These are phyloP conservation scores for Rostratula benghalensis DNA, from an alignment of 2,113 vertebrate species.

Conservation along the genomic window DNA sequence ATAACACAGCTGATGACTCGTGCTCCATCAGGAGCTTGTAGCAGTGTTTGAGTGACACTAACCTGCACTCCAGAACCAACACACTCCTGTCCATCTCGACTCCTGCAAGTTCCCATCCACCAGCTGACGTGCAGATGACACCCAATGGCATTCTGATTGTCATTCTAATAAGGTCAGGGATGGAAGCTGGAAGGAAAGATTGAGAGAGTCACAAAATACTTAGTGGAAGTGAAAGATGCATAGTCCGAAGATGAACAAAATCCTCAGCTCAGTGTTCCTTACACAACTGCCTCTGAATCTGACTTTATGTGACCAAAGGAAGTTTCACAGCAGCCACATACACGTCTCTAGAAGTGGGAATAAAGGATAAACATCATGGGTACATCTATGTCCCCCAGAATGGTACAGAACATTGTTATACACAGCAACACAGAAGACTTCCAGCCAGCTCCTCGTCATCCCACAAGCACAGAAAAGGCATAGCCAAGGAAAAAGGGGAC, in stretches of 20 bases:
- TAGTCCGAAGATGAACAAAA: not conserved
- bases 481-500: not conserved
- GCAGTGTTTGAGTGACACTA: not conserved
- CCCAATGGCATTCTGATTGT: not conserved
- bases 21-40: not conserved
- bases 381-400: not conserved
- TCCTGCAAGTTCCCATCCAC: not conserved
- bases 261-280: not conserved
- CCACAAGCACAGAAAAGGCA: fast-evolving
- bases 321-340: not conserved
- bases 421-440: not conserved
- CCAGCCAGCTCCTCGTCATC: not conserved
- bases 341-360: not conserved
- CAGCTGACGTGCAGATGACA: not conserved
- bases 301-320: not conserved
- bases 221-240: not conserved
- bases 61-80: not conserved
- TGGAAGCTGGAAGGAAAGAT: not conserved
- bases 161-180: not conserved
- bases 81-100: not conserved
- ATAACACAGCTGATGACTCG: not conserved
- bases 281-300: not conserved
- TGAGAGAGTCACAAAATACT: not conserved
- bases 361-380: not conserved
- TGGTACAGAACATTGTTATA: not conserved